phyloP scores from a whole-genome alignment of 2,797 vertebrate species.

The Macropodus opercularis region DNA sequence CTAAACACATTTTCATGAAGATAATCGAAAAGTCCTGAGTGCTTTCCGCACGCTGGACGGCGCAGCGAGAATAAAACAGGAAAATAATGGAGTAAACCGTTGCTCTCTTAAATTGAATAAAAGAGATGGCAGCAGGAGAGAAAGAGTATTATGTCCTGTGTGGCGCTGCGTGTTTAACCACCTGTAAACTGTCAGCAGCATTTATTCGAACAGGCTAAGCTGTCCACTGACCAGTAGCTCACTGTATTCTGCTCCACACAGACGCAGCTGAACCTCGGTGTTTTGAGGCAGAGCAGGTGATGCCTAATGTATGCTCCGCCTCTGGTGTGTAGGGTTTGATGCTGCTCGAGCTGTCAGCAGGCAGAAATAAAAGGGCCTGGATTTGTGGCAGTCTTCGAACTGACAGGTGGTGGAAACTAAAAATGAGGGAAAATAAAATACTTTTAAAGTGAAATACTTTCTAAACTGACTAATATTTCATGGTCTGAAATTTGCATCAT shows the following conservation, averaged over 20 bases:
- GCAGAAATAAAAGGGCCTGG: not conserved
- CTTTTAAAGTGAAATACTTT: too few relatives aligned
- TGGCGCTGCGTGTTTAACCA: constrained; percentile 17
- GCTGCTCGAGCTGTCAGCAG: constrained; percentile 1
- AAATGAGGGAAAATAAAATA: not conserved
- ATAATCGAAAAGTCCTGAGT: not conserved
- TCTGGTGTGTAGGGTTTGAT: constrained; percentile 15
- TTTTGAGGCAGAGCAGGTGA: constrained; percentile 30
- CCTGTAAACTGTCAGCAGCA: constrained; percentile 7
- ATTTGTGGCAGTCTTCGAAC: not conserved
- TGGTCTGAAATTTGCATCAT: constrained; percentile 6
- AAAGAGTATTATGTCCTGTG: not conserved
- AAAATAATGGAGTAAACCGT: not conserved
- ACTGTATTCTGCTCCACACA: constrained; percentile 5
- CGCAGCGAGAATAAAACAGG: not conserved
- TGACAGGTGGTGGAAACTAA: not conserved
- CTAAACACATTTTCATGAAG: not conserved
- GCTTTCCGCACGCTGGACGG: not conserved
- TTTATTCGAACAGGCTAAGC: constrained; percentile 5
- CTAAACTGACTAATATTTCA: not conserved
- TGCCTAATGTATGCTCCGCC: constrained; percentile 33
- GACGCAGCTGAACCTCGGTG: not conserved
- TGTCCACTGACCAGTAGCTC: constrained; percentile 1
- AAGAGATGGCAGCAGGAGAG: constrained; percentile 18
- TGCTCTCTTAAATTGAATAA: constrained; percentile 8